Conservation (phyloP, 2,797 vertebrate species). For the Meda fulgida region DNA sequence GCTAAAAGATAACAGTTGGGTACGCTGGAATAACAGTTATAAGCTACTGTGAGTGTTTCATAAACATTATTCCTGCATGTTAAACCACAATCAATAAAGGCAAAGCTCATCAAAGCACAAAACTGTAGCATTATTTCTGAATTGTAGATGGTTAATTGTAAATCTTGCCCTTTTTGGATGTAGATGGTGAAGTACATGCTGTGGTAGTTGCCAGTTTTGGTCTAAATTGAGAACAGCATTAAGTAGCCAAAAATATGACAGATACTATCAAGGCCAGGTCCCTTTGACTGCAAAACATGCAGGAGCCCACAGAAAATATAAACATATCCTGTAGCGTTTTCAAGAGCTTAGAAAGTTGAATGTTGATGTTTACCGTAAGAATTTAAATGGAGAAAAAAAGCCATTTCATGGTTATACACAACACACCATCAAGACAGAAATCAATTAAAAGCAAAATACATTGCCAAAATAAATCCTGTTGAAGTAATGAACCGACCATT, state of each 20-base stretch:
- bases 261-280: neutral
- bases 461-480: constrained; percentile 54
- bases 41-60: neutral
- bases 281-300: constrained; percentile 3
- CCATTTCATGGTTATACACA: constrained; percentile 55
- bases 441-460: constrained; percentile 58
- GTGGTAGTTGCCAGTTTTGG: neutral
- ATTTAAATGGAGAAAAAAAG: constrained; percentile 41
- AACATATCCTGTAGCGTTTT: constrained; percentile 24
- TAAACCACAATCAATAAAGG: neutral
- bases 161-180: neutral
- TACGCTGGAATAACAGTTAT: neutral
- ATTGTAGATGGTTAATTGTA: neutral
- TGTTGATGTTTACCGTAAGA: constrained; percentile 48
- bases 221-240: neutral
- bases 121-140: neutral
- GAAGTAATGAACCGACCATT: constrained; percentile 62
- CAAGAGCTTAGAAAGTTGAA: constrained; percentile 34
- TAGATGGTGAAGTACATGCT: neutral
- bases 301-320: neutral
- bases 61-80: constrained; percentile 6
- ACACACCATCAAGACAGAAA: constrained; percentile 49
- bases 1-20: neutral
- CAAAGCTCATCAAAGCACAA: neutral
- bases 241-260: neutral